A percentile compares a stretch with the other conserved stretches of the same genome.
These are phyloP conservation scores for Nerophis ophidion DNA, from an alignment of 2,113 vertebrate species.

Conservation along the genomic window DNA sequence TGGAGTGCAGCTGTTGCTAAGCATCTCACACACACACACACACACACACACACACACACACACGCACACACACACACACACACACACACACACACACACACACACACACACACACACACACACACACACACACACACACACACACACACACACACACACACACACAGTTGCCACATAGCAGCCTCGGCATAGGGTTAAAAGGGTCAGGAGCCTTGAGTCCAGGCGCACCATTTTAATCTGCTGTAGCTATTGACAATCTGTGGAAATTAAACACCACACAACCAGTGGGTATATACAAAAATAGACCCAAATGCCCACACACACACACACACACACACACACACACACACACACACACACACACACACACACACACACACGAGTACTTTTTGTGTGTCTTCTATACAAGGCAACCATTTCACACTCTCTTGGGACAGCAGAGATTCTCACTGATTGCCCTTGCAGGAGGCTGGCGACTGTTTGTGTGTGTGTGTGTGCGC, in stretches of 20 bases:
- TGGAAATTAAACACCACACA: conserved; percentile 54
- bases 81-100: neutral
- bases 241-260: conserved; percentile 35
- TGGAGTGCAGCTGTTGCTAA: conserved; percentile 65
- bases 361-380: conserved; percentile 11
- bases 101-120: conserved; percentile 9
- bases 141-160: conserved; percentile 11
- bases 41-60: conserved; percentile 4
- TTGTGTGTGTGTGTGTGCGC: neutral
- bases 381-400: conserved; percentile 34
- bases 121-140: conserved; percentile 12
- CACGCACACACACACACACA: conserved; percentile 5
- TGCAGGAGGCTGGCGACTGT: conserved; percentile 1
- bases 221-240: conserved; percentile 50
- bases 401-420: conserved; percentile 61
- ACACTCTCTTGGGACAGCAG: conserved; percentile 47
- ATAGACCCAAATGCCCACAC: conserved; percentile 15
- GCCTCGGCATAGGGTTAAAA: conserved; percentile 29
- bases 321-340: conserved; percentile 24
- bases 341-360: conserved; percentile 22
- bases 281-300: conserved; percentile 32
- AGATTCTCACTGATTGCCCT: conserved; percentile 54
- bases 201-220: conserved; percentile 48
- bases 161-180: conserved; percentile 23
- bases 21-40: conserved; percentile 20